Percentiles rank a stretch among this genome's conserved stretches.
Conservation (phyloP, 1,140 invertebrate genomes). For the Formica exsecta region DNA sequence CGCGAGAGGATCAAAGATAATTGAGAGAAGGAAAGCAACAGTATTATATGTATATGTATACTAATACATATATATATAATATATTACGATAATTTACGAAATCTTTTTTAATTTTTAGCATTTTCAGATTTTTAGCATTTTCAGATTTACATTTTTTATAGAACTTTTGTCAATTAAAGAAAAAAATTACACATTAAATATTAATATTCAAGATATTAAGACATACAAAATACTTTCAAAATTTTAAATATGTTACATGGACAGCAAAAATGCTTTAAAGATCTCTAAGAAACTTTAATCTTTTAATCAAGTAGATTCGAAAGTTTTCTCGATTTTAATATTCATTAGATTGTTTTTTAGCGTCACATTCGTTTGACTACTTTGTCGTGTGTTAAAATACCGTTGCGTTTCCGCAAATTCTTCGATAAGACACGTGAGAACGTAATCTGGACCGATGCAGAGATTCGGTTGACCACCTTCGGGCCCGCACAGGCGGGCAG, state of each 20-base stretch:
- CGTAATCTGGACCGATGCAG: constrained; percentile 29
- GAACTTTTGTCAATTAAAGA: neutral
- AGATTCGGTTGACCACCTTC: constrained; percentile 61
- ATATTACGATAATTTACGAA: neutral
- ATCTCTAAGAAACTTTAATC: neutral
- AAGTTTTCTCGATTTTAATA: neutral
- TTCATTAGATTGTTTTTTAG: neutral
- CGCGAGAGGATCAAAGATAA: neutral
- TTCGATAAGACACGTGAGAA: neutral
- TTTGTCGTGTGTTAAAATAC: neutral
- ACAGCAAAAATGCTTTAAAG: neutral
- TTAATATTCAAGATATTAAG: constrained; percentile 2
- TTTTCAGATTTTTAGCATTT: neutral
- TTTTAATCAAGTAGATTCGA: neutral
- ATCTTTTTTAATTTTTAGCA: neutral
- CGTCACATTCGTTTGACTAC: neutral
- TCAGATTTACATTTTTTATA: neutral
- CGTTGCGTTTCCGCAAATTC: constrained; percentile 12
- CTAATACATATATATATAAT: neutral
- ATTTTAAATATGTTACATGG: neutral
- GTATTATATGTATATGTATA: neutral
- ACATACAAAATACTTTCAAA: neutral
- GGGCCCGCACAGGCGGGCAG: neutral
- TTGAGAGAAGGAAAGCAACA: neutral
- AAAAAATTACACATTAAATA: neutral